Evolutionary conservation across 2,797 vertebrate genomes (phyloP).

Genomic region (Liparis tanakae): DNA sequence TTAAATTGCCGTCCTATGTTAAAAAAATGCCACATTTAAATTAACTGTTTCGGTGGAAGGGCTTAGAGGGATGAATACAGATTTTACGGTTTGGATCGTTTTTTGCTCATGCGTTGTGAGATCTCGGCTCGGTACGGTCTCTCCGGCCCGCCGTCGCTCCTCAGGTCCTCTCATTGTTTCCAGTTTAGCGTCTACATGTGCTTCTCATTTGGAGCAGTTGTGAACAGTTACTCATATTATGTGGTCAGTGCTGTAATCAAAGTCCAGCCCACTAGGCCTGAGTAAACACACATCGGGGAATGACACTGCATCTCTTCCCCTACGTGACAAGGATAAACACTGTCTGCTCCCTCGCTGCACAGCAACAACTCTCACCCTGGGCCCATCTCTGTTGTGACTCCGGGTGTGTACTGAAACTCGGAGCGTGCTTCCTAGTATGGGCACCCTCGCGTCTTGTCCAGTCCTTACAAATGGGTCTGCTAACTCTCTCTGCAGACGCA

Average conservation of each 20-base stretch:
- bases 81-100: constrained; percentile 16
- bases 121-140: constrained; percentile 56
- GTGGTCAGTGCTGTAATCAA: constrained; percentile 80
- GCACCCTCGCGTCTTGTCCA: constrained; percentile 59
- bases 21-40: constrained; percentile 58
- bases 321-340: constrained; percentile 70
- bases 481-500: constrained; percentile 52
- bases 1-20: constrained; percentile 64
- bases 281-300: constrained; percentile 80
- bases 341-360: constrained; percentile 53
- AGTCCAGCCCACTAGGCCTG: constrained; percentile 76
- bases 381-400: constrained; percentile 46
- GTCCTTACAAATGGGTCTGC: constrained; percentile 52
- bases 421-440: constrained; percentile 77
- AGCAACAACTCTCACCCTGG: constrained; percentile 44
- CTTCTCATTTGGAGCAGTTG: constrained; percentile 80
- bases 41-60: constrained; percentile 41
- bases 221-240: constrained; percentile 80
- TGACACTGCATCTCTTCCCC: constrained; percentile 72
- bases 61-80: constrained; percentile 32
- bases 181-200: constrained; percentile 77
- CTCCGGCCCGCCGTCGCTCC: constrained; percentile 25
- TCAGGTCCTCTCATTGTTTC: constrained; percentile 75
- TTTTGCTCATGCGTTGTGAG: constrained; percentile 21
- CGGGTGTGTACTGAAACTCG: constrained; percentile 33